phyloP scores from a whole-genome alignment of 2,113 vertebrate species.

The Lontra canadensis region DNA sequence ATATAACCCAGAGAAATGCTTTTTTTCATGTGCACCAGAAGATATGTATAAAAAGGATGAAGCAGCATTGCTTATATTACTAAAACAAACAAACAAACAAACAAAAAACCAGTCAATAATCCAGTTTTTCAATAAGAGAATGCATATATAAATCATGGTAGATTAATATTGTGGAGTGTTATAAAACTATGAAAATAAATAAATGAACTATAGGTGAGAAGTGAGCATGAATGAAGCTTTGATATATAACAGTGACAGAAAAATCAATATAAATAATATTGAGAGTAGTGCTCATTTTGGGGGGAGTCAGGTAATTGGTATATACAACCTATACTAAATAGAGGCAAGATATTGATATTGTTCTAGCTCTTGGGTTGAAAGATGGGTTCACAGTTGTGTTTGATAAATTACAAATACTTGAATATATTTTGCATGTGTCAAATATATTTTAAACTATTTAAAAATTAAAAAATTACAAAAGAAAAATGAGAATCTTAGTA shows the following conservation, averaged over 20 bases:
- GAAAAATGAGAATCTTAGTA: not conserved
- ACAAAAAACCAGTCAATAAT: not conserved
- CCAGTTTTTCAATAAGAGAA: not conserved
- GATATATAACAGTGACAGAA: not conserved
- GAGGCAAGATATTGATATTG: not conserved
- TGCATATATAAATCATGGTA: not conserved
- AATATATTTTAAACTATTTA: not conserved
- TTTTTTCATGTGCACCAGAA: not conserved
- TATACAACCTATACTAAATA: not conserved
- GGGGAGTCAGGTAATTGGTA: not conserved
- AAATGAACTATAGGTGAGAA: not conserved
- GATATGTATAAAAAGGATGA: not conserved
- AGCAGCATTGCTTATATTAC: not conserved
- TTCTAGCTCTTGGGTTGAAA: not conserved
- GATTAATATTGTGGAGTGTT: not conserved
- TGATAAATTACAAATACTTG: not conserved
- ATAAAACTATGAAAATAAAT: not conserved
- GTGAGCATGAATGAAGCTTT: not conserved
- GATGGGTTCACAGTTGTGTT: not conserved
- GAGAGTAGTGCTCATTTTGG: conserved; percentile 1
- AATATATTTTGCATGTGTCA: not conserved
- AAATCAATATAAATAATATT: not conserved
- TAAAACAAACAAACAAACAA: not conserved
- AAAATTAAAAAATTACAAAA: not conserved
- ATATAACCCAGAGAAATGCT: not conserved